phyloP scores from a whole-genome alignment of 2,113 vertebrate genomes.

The Paradoxurus hermaphroditus region DNA sequence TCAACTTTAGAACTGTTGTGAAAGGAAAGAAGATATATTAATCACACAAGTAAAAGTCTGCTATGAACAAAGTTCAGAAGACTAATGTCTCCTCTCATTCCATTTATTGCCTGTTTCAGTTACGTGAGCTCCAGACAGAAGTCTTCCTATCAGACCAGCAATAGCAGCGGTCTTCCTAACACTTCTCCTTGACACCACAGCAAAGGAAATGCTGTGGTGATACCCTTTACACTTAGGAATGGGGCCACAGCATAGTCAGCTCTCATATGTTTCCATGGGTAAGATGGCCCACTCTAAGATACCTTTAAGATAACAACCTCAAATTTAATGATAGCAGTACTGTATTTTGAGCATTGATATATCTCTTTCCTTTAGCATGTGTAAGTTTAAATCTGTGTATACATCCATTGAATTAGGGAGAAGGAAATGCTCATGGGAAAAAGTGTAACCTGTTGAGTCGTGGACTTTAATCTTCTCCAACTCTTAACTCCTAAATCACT shows the following conservation, averaged over 20 bases:
- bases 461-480: neutral
- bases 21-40: neutral
- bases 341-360: neutral
- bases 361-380: neutral
- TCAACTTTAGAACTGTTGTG: neutral
- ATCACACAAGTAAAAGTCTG: neutral
- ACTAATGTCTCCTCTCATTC: neutral
- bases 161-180: neutral
- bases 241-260: neutral
- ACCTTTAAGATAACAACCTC: neutral
- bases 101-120: neutral
- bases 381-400: neutral
- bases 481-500: neutral
- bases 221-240: neutral
- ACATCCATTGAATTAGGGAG: neutral
- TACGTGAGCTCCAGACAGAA: neutral
- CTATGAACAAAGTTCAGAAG: neutral
- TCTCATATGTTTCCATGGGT: neutral
- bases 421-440: neutral
- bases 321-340: neutral
- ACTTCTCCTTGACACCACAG: neutral
- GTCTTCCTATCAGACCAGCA: neutral
- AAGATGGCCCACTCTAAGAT: neutral
- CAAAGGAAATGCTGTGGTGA: neutral
- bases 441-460: fast-evolving